phyloP scores from a whole-genome alignment of 2,797 vertebrate genomes.

The Dryobates pubescens region DNA sequence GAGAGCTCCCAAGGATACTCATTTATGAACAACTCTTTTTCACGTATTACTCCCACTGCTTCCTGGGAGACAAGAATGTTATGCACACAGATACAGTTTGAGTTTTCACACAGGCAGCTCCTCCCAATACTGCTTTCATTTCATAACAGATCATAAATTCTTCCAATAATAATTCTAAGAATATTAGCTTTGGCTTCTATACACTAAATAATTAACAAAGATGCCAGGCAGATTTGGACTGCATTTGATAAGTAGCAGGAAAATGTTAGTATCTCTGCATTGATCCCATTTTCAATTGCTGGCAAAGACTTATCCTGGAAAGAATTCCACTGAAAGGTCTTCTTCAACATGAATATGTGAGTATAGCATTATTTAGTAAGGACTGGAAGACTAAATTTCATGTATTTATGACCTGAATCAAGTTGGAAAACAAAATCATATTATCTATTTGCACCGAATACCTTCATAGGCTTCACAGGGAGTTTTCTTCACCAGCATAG shows the following conservation, averaged over 20 bases:
- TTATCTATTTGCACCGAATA: background rate
- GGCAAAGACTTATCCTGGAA: background rate
- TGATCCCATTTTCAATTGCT: background rate
- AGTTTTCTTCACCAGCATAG: background rate
- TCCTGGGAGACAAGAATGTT: background rate
- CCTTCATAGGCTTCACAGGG: background rate
- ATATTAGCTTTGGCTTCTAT: background rate
- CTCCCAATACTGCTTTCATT: background rate
- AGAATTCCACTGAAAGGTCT: background rate
- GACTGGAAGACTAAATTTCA: background rate
- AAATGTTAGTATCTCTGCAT: background rate
- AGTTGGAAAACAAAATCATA: background rate
- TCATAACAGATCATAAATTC: background rate
- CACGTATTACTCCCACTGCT: conserved; percentile 25
- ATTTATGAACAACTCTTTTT: conserved; percentile 27
- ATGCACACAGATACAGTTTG: background rate
- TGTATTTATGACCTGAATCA: background rate
- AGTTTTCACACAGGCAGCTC: conserved; percentile 16
- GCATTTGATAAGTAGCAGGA: background rate
- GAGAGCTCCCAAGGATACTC: conserved; percentile 15
- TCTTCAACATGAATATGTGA: background rate
- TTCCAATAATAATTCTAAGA: conserved; percentile 15
- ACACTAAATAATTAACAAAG: conserved; percentile 19
- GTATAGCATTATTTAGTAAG: background rate
- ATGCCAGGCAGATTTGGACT: background rate